Base-by-base conservation (phyloP, 92 coral and sea anemone species). In the Actinostola sp. region DNA sequence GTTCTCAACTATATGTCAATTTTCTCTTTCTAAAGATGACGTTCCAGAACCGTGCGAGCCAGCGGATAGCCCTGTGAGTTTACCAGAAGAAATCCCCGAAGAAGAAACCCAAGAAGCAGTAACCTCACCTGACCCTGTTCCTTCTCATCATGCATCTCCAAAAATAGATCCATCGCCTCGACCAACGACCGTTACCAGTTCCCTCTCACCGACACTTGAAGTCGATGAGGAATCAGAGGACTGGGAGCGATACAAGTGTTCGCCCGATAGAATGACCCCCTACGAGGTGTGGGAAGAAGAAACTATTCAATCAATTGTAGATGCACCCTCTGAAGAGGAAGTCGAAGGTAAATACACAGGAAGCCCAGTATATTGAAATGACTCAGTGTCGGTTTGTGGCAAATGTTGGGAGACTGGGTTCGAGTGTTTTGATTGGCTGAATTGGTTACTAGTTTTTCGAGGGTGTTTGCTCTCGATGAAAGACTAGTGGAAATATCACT, bases 231-330 rank as follows among this genome's bases (percentile, higher is more conserved):
- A 85, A 36, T 87, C 71, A 44, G 69, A 45, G 36, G 75, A 61
- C 33, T 77, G 78, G 48, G 69, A 71, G 11, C 72, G 73, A 24
- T 70, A 58, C 38, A 70, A 79, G 14, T 80, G 86, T 57, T 68
- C 31, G 48, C 59, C 68, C 2, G 79, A 75, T 31, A 77, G 53
- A 13, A 68, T 76, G 59, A 73, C 71, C 24, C 72, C 75, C 52
- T 12, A 82, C 33, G 89, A 83, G 35, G 78, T 55, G 35, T 91
- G 90, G 92, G 92, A 87, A 61, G 92, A 84, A 45, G 85, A 70
- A 31, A 75, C 69, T 11, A 81, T 80, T 56, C 20, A 62, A 21
- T 61, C 83, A 31, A 76, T 91, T n/a, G 61, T 73, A 2, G 89
- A 87, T 29, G 55, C 82, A 24, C 76, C 73, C 24, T 54, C 75